Base-by-base conservation (phyloP, 2,797 vertebrate species). In the Coregonus sp. region DNA sequence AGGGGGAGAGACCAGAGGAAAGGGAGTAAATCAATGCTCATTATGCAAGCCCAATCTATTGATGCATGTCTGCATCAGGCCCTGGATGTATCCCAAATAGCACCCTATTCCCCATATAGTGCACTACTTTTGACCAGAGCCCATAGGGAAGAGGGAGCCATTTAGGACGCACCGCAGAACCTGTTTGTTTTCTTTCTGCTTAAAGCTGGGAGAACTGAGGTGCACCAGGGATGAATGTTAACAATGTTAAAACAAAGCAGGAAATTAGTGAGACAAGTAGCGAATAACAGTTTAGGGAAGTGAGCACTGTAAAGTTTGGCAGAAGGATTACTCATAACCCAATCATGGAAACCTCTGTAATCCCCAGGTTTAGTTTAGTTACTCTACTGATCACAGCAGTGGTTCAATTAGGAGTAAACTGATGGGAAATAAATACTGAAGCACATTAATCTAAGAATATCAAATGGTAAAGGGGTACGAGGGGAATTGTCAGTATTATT, bases 1-100 rank as follows among this genome's bases (percentile, higher is more conserved):
- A 71, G 69, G n/a, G n/a, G 9, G 69, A 31, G 37, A 52, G 1
- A 50, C 20, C 11, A 15, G 14, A 25, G 15, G 70, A 25, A 50
- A 15, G 70, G 25, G 70, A 71, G 18, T 71, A 52, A 71, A 71
- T 71, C 50, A 14, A 31, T 71, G 47, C 20, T 52, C 9, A 47
- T n/a, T 70, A 25, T 70, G 20, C 40, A 50, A 47, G n/a, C n/a
- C 40, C 47, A 71, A 15, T 33, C 66, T 68, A 35, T 16, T 35
- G 14, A 29, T 68, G 66, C 66, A 16, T 68, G 66, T 68, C 31
- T 15, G 15, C 66, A 68, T 37, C 16, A 68, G 33, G 15, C 29
- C 66, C 14, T 5, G 66, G 0, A 11, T 29, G 12, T 14, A 15
- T 61, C 56, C 56, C 52, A 61, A 61, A n/a, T 20, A n/a, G 56